These are phyloP conservation scores for Norana najaformis DNA, from an alignment of 2,888 invertebrate genomes.

Conservation along the genomic window DNA sequence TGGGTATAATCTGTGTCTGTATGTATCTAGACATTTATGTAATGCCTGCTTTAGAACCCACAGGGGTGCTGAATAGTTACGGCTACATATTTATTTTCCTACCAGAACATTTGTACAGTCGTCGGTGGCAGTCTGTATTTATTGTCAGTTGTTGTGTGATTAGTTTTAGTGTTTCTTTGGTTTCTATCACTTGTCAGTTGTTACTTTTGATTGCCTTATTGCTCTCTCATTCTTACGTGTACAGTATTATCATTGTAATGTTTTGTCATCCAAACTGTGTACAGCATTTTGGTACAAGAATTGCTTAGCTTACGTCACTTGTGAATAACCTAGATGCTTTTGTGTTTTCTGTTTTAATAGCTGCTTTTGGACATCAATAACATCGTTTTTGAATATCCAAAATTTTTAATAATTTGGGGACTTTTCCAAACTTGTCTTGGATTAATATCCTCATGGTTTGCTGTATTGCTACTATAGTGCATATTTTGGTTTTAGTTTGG, in stretches of 20 bases:
- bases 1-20: too few species aligned
- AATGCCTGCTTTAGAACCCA: background rate
- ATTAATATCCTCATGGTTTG: background rate
- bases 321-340: background rate
- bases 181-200: background rate
- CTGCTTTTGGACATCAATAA: background rate
- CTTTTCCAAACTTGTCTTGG: background rate
- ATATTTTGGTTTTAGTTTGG: background rate
- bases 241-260: background rate
- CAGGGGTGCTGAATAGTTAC: background rate
- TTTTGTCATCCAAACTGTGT: background rate
- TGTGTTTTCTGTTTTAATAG: background rate
- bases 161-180: background rate
- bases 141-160: background rate
- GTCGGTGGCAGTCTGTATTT: background rate
- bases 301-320: background rate
- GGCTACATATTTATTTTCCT: background rate
- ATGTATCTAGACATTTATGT: background rate
- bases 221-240: background rate
- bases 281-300: background rate
- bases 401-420: background rate
- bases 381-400: background rate
- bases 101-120: too few species aligned
- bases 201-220: too few species aligned
- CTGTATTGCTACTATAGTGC: background rate